These are phyloP conservation scores for Drosophila algonquin DNA, from an alignment of 2,888 invertebrate species.

Conservation along the genomic window DNA sequence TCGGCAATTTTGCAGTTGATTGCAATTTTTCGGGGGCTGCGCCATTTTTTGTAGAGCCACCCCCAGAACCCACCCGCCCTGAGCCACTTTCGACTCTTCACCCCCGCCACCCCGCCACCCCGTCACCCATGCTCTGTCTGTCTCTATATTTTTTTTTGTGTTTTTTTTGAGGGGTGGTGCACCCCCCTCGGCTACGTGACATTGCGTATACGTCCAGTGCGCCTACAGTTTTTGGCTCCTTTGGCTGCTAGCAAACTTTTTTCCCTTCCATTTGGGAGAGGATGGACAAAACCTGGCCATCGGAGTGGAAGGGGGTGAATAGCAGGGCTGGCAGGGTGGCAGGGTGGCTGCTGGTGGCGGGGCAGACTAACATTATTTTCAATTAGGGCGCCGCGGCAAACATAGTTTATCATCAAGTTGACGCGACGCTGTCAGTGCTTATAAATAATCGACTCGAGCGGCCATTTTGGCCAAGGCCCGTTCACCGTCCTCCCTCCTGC, in stretches of 20 bases:
- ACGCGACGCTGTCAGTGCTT: conserved; percentile 79
- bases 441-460: conserved; percentile 77
- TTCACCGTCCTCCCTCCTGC: not conserved
- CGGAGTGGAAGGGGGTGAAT: not conserved
- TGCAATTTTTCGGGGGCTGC: conserved; percentile 79
- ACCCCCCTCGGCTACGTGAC: conserved; percentile 55
- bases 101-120: not conserved
- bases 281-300: no score
- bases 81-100: not conserved
- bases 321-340: not conserved
- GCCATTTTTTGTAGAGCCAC: conserved; percentile 54
- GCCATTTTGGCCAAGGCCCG: conserved; percentile 66
- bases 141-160: not conserved
- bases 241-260: conserved; percentile 7
- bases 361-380: conserved; percentile 69
- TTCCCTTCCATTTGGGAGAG: no score
- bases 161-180: conserved; percentile 1
- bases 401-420: conserved; percentile 80
- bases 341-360: not conserved
- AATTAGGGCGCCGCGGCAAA: conserved; percentile 77
- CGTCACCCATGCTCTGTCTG: no score
- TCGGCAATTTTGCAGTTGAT: conserved; percentile 83
- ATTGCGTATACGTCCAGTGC: conserved; percentile 77
- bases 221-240: conserved; percentile 35
- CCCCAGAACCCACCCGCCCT: conserved; percentile 3